A percentile compares a stretch with the other conserved stretches of the same genome.
Conservation (phyloP, 2,113 vertebrate species). For the Nothoprocta perdicaria region DNA sequence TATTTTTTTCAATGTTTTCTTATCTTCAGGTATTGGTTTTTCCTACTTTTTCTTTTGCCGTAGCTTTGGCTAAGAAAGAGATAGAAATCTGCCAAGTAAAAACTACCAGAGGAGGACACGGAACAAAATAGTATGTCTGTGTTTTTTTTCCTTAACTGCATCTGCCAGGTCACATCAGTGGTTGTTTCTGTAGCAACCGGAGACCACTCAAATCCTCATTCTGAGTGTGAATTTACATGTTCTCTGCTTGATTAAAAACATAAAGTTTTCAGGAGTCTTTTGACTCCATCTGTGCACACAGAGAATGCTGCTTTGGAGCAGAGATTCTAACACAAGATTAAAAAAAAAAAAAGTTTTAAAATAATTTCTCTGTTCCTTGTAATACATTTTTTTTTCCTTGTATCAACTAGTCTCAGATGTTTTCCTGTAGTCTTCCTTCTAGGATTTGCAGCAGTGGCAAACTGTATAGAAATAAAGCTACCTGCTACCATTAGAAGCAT, state of each 20-base stretch:
- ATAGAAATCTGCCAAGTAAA: background rate
- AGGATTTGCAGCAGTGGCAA: background rate
- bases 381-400: background rate
- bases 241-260: background rate
- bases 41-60: background rate
- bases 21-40: background rate
- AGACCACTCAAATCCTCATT: background rate
- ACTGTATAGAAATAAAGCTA: background rate
- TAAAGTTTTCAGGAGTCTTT: background rate
- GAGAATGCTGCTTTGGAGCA: background rate
- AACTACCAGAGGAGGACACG: background rate
- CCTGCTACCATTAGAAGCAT: background rate
- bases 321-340: too few species aligned
- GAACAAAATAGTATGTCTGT: background rate
- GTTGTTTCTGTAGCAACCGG: background rate
- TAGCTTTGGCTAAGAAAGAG: background rate
- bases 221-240: background rate
- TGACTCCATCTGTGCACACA: background rate
- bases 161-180: background rate
- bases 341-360: background rate
- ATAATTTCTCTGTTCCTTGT: background rate
- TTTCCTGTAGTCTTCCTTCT: background rate
- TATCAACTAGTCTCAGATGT: background rate
- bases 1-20: background rate
- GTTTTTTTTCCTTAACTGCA: background rate